Evolutionary conservation across 2,888 invertebrate species (phyloP).

Genomic region (Nematopogon swammerdamellus): DNA sequence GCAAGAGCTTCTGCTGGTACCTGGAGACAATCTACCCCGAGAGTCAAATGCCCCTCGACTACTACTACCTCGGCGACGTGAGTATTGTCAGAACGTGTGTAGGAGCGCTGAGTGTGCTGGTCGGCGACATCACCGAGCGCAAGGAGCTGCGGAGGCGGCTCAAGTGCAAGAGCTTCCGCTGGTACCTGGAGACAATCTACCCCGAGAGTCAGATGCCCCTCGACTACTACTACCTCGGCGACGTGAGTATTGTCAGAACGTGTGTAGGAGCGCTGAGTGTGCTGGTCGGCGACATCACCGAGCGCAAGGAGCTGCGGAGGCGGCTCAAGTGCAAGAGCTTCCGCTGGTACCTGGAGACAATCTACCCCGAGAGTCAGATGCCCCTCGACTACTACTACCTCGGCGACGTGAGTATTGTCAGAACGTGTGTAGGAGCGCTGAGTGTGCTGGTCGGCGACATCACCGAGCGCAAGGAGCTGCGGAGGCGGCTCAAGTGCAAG

Average conservation of each 20-base stretch:
- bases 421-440: slow-evolving; percentile 55
- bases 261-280: slow-evolving; percentile 81
- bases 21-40: slow-evolving; percentile 97
- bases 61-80: slow-evolving; percentile 93
- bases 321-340: slow-evolving; percentile 92
- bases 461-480: slow-evolving; percentile 69
- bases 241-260: slow-evolving; percentile 62
- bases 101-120: slow-evolving; percentile 79
- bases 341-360: slow-evolving; percentile 96
- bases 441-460: slow-evolving; percentile 92
- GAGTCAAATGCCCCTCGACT: slow-evolving; percentile 96
- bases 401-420: slow-evolving; percentile 73
- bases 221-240: slow-evolving; percentile 93
- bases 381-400: slow-evolving; percentile 93
- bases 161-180: slow-evolving; percentile 94
- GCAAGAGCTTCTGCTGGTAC: slow-evolving; percentile 98
- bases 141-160: slow-evolving; percentile 74
- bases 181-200: slow-evolving; percentile 98
- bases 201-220: slow-evolving; percentile 98
- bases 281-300: slow-evolving; percentile 87
- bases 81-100: slow-evolving; percentile 30
- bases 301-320: slow-evolving; percentile 74
- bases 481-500: too few species aligned
- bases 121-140: slow-evolving; percentile 87
- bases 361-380: slow-evolving; percentile 98